A percentile compares a stretch with the other conserved stretches of the same genome.
phyloP scores from a whole-genome alignment of 2,113 vertebrate species.

The Sporophila hypoxantha region DNA sequence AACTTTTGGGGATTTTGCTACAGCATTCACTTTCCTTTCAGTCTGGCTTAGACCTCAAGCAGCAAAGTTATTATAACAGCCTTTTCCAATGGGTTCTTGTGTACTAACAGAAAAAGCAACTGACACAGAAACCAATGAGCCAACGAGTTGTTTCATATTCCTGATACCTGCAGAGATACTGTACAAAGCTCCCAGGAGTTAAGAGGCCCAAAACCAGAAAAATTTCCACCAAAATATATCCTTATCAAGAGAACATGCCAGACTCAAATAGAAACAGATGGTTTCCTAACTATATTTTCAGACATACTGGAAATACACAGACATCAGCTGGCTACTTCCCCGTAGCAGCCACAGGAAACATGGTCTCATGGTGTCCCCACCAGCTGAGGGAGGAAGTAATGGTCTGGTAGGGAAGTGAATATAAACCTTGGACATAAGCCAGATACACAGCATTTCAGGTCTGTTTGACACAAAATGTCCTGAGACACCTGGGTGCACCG shows the following conservation, averaged over 20 bases:
- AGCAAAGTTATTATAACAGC: neutral
- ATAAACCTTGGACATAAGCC: neutral
- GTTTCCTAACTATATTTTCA: neutral
- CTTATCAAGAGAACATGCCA: neutral
- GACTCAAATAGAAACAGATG: neutral
- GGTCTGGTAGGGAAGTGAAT: neutral
- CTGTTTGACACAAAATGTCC: neutral
- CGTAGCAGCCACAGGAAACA: neutral
- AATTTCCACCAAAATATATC: neutral
- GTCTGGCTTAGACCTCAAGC: neutral
- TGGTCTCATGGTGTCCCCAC: neutral
- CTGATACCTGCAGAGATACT: neutral
- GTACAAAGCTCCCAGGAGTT: neutral
- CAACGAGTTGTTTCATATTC: neutral
- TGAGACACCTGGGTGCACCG: neutral
- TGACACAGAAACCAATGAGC: neutral
- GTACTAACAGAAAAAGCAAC: neutral
- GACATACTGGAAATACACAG: slow-evolving; percentile 6
- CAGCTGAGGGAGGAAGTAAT: neutral
- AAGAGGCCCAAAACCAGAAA: neutral
- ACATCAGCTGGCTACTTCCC: neutral
- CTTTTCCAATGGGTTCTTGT: neutral
- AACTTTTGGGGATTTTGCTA: neutral
- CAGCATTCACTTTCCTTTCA: neutral
- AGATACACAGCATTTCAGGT: neutral